A percentile compares a stretch with the other conserved stretches of the same genome.
These are phyloP conservation scores for Agelaius phoeniceus DNA, from an alignment of 2,113 vertebrate species.

Conservation along the genomic window DNA sequence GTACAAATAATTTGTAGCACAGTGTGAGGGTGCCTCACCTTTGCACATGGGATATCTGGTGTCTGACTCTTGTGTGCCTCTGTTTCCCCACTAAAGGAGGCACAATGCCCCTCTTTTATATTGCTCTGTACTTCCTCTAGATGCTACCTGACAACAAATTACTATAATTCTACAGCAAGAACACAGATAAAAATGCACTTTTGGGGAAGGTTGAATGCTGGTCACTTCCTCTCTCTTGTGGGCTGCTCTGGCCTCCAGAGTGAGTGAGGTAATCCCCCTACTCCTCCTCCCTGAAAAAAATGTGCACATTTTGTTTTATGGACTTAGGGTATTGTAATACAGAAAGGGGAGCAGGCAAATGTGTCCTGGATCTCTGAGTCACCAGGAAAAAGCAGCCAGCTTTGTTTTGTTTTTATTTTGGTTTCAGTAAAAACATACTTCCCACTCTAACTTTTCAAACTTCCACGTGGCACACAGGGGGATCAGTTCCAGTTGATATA, in stretches of 20 bases:
- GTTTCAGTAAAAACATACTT: conserved; percentile 8
- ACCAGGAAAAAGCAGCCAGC: conserved; percentile 9
- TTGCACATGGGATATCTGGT: background rate
- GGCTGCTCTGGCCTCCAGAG: background rate
- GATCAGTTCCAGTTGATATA: conserved; percentile 69
- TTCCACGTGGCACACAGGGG: conserved; percentile 64
- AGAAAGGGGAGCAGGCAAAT: background rate
- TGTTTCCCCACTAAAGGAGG: background rate
- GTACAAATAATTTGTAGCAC: background rate
- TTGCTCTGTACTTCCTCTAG: background rate
- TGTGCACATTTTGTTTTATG: background rate
- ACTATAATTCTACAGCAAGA: background rate
- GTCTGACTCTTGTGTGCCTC: background rate
- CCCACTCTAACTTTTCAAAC: conserved; percentile 42
- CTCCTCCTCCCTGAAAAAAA: background rate
- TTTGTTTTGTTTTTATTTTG: conserved; percentile 40
- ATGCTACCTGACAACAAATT: background rate
- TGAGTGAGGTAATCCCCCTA: background rate
- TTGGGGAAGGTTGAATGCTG: background rate
- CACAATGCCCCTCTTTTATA: background rate
- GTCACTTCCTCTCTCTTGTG: background rate
- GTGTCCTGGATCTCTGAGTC: conserved; percentile 26
- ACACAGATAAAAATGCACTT: background rate
- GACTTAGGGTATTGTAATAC: background rate
- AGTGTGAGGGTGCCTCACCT: background rate